phyloP scores from a whole-genome alignment of 2,113 vertebrate genomes.

The Chaenogobius annularis region DNA sequence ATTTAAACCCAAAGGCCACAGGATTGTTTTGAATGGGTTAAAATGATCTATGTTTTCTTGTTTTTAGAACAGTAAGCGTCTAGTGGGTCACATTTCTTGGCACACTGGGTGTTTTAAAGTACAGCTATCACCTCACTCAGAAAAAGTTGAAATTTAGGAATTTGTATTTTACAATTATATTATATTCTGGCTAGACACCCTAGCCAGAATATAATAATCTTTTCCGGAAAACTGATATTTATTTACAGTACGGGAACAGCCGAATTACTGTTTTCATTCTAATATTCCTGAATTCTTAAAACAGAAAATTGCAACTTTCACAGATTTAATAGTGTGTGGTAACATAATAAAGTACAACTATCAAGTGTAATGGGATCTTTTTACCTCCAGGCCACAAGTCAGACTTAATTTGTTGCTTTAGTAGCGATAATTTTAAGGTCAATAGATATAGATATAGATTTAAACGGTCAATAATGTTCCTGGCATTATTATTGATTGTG shows the following conservation, averaged over 20 bases:
- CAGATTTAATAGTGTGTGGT: constrained; percentile 3
- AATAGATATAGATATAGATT: constrained; percentile 19
- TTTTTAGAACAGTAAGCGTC: background rate
- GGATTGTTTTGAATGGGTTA: background rate
- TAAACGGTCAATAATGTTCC: constrained; percentile 32
- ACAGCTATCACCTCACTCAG: background rate
- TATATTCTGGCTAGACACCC: background rate
- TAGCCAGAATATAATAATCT: background rate
- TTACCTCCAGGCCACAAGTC: background rate
- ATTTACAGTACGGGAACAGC: background rate
- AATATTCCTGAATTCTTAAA: background rate
- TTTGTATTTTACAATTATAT: background rate
- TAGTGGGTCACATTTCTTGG: background rate
- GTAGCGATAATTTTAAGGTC: constrained; percentile 13
- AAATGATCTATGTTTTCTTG: background rate
- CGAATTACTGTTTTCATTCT: background rate
- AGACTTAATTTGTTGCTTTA: background rate
- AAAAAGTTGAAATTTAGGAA: background rate
- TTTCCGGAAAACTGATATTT: background rate
- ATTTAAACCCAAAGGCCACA: background rate
- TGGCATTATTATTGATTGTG: constrained; percentile 17
- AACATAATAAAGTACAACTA: constrained; percentile 6
- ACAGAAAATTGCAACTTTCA: constrained; percentile 1
- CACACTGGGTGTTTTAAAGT: background rate
- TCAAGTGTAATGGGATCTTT: background rate